Evolutionary conservation across 2,113 vertebrate species (phyloP), one percentile per base, ranked within the genome.

Genomic region (Bucco capensis): DNA sequence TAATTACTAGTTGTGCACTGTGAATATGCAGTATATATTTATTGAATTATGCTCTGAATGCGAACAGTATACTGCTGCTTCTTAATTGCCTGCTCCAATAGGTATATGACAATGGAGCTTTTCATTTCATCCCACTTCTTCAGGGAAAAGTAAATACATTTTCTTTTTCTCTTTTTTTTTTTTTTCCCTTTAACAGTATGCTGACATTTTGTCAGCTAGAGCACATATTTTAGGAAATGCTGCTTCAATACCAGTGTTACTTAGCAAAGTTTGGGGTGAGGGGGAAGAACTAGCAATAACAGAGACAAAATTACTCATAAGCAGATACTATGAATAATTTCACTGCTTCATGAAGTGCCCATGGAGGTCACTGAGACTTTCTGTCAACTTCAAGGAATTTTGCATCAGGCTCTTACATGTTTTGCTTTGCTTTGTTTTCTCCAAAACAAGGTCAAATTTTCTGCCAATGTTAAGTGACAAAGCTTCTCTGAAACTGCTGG

Each of bases 41-140:
- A 96, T 70, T 94, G 90, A 95, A 95, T 96, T 95, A 94, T 42
- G 67, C 62, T 57, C 56, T 42, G 67, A 56, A 91, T 90, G 62
- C 54, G 90, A 92, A 78, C 17, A 61, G 70, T 35, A 24, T 51
- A 61, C 90, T 66, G 66, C 92, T 90, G 86, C 42, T 93, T 42
- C 66, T 51, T 94, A 95, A 94, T 69, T 88, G 73, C 85, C 61
- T 57, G 0, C 44, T 77, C 77, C 3, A 3, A 64, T 80, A 88
- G 51, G 73, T 74, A 49, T 14, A 69, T 94, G 84, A 76, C 86
- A 94, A 64, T 6, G n/a, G 57, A 46, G 54, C 28, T 93, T 92
- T 93, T 90, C 62, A 81, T 69, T 40, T 86, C 73, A 54, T 81
- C 67, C 65, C 40, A 73, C 46, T 75, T 88, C 62, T 49, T 46